Base-by-base conservation (phyloP, 2,113 vertebrate genomes). In the Atractosteus spatula region DNA sequence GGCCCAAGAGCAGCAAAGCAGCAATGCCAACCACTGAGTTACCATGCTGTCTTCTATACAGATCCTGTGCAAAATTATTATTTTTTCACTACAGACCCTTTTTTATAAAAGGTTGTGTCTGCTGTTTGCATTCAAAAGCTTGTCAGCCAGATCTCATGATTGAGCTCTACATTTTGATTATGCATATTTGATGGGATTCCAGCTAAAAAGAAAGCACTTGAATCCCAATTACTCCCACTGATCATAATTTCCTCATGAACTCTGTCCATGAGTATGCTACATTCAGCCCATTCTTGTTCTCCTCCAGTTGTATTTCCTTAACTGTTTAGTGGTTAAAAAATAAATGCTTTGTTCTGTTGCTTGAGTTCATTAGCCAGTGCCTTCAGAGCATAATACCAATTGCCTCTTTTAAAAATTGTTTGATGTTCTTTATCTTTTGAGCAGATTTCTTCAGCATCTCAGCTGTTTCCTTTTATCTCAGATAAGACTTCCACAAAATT, bases 381-480 rank as follows among this genome's bases (percentile, higher is more conserved):
- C 84, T 72, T 86, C 78, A 78, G 86, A 79, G 81, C 62, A 44
- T 75, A 88, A 85, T 73, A 86, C 86, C 84, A 86, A 85, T 80
- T 81, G 82, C 67, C 78, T 72, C 71, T 43, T 55, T 7, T 51
- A 73, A 66, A 72, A 82, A 71, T 63, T 74, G 77, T 86, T 88
- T 89, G 82, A 91, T 88, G 89, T 91, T 88, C 83, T 91, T 92
- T 89, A 87, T 87, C 74, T 81, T 83, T 85, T 73, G 12, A 57
- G 67, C 72, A 70, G 71, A 81, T 80, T 81, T 78, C 75, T 70
- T 62, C 68, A 42, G 12, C 73, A 66, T 76, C 71, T 69, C 81
- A 76, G 73, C 71, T 71, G 54, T 74, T 79, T 79, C 75, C 59
- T 78, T 76, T 81, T 69, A 78, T 78, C 79, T 68, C 54, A 75